These are phyloP conservation scores for Campaea margaritaria DNA, from an alignment of 2,888 invertebrate genomes.

Conservation along the genomic window DNA sequence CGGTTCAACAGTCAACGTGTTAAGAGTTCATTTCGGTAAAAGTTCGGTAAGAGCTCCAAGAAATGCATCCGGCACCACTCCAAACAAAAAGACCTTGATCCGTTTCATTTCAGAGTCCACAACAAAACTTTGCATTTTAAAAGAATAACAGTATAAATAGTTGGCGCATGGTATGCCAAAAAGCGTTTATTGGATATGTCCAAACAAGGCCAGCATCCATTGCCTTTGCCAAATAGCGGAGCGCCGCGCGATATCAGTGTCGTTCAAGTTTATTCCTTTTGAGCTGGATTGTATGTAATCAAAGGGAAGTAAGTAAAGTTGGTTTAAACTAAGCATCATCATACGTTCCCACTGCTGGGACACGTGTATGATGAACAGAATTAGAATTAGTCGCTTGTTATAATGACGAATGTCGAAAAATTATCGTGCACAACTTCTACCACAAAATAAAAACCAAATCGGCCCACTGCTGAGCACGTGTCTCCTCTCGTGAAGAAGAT, in stretches of 20 bases:
- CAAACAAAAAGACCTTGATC: slow-evolving; percentile 1
- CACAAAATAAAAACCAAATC: too few species aligned
- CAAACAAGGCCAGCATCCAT: slow-evolving; percentile 16
- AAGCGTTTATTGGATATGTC: slow-evolving; percentile 26
- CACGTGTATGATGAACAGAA: too few species aligned
- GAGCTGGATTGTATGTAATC: neutral
- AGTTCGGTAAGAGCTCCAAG: too few species aligned
- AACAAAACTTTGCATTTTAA: slow-evolving; percentile 22
- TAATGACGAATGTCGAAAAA: too few species aligned
- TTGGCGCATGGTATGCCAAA: slow-evolving; percentile 21
- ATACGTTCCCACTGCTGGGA: too few species aligned
- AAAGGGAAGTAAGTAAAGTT: neutral
- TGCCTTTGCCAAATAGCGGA: slow-evolving; percentile 25
- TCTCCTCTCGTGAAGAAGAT: too few species aligned
- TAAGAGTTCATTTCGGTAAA: too few species aligned
- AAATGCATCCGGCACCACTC: neutral
- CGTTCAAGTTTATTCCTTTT: slow-evolving; percentile 15
- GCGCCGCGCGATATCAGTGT: slow-evolving; percentile 6
- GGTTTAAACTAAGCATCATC: too few species aligned
- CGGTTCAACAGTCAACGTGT: too few species aligned
- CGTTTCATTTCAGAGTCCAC: neutral
- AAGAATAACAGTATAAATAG: slow-evolving; percentile 16
- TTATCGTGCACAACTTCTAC: too few species aligned
- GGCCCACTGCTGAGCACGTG: too few species aligned
- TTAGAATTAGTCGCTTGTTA: too few species aligned